phyloP scores from a whole-genome alignment of 37 sponge, comb jelly and placozoan species.

The Dysidea cf. avara region DNA sequence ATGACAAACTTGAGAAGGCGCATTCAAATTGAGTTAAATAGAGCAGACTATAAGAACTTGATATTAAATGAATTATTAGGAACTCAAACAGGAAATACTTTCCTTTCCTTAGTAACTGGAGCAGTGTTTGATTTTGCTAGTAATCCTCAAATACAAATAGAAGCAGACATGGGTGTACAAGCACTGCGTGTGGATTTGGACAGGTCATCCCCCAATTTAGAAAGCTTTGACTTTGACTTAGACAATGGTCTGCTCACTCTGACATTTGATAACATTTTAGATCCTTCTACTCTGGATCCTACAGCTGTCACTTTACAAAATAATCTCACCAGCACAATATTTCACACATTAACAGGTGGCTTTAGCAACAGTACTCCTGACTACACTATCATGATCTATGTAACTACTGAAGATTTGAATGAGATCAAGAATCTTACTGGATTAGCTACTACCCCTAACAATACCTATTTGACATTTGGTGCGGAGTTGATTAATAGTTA shows the following conservation, averaged over 20 bases:
- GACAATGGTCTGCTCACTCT: slow-evolving; percentile 71
- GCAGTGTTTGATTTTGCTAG: slow-evolving; percentile 70
- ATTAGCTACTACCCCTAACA: slow-evolving; percentile 46
- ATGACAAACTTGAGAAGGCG: slow-evolving; percentile 29
- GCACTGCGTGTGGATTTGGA: slow-evolving; percentile 36
- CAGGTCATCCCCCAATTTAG: slow-evolving; percentile 41
- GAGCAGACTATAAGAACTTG: slow-evolving; percentile 61
- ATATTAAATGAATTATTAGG: slow-evolving; percentile 48
- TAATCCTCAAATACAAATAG: slow-evolving; percentile 53
- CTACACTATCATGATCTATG: slow-evolving; percentile 52
- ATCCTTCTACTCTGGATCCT: slow-evolving; percentile 49
- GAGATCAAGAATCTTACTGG: slow-evolving; percentile 70
- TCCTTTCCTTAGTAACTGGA: slow-evolving; percentile 40
- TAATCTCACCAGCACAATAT: slow-evolving; percentile 2
- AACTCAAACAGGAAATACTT: slow-evolving; percentile 26
- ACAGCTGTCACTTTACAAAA: slow-evolving; percentile 60
- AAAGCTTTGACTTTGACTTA: slow-evolving; percentile 70
- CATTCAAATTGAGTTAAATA: slow-evolving; percentile 37
- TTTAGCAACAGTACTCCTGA: slow-evolving; percentile 34
- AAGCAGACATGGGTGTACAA: slow-evolving; percentile 1
- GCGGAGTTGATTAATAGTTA: slow-evolving; percentile 66
- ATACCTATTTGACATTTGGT: slow-evolving; percentile 69
- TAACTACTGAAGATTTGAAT: slow-evolving; percentile 73
- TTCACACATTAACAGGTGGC: slow-evolving; percentile 52
- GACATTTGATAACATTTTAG: slow-evolving; percentile 77